These are phyloP conservation scores for Spea hammondii DNA, from an alignment of 2,797 vertebrate genomes.

Conservation along the genomic window DNA sequence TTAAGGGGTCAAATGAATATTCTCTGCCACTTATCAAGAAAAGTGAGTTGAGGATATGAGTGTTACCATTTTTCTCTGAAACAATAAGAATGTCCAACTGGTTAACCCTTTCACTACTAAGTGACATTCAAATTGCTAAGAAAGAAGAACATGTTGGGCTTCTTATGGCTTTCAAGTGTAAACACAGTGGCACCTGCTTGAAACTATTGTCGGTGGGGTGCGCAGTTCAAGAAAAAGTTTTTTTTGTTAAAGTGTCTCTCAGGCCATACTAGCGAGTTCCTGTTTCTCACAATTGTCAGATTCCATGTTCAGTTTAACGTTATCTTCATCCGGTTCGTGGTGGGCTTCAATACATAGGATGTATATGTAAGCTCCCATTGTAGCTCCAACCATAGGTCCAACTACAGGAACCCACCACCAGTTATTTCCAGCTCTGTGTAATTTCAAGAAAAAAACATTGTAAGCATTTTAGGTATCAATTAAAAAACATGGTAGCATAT, in stretches of 20 bases:
- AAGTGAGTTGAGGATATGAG: slow-evolving; percentile 22
- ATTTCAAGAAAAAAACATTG: slow-evolving; percentile 20
- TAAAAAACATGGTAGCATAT: no score
- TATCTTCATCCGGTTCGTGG: slow-evolving; percentile 67
- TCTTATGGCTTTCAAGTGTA: neutral
- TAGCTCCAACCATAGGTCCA: slow-evolving; percentile 85
- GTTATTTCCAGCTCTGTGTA: slow-evolving; percentile 78
- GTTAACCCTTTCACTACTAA: neutral
- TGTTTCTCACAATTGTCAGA: slow-evolving; percentile 78
- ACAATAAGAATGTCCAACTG: slow-evolving; percentile 2
- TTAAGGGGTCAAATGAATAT: slow-evolving; percentile 48
- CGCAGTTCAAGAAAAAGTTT: neutral
- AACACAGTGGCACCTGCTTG: neutral
- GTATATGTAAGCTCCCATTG: slow-evolving; percentile 81
- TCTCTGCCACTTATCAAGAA: slow-evolving; percentile 27
- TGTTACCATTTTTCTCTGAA: slow-evolving; percentile 5
- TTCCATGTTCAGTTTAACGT: slow-evolving; percentile 62
- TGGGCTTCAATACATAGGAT: slow-evolving; percentile 85
- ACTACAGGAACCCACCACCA: slow-evolving; percentile 97
- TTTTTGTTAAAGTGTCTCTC: slow-evolving; percentile 56
- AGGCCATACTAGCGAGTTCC: slow-evolving; percentile 74
- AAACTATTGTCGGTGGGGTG: neutral
- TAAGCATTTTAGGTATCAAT: neutral
- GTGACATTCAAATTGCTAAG: slow-evolving; percentile 6
- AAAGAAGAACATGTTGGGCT: neutral